Conservation (phyloP, 2,797 vertebrate genomes). For the Champsocephalus gunnari region DNA sequence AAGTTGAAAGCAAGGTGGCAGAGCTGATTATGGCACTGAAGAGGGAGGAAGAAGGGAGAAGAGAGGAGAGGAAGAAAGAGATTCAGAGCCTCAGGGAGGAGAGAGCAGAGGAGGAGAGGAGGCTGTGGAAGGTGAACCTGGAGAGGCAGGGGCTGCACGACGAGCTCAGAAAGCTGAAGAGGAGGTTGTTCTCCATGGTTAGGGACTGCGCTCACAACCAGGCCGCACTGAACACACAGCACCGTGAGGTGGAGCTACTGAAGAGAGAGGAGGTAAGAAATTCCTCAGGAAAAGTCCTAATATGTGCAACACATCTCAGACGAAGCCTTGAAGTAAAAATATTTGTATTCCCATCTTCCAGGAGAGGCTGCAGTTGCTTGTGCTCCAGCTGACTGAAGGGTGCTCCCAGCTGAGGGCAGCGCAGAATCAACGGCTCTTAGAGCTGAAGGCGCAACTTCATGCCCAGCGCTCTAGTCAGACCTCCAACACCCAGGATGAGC, state of each 20-base stretch:
- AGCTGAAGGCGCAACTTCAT: constrained; percentile 80
- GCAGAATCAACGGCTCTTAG: constrained; percentile 80
- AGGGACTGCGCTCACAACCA: constrained; percentile 91
- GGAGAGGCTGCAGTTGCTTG: constrained; percentile 83
- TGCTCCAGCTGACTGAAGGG: constrained; percentile 86
- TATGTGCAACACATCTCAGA: background rate
- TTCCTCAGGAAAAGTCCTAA: background rate
- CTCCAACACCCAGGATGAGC: constrained; percentile 82
- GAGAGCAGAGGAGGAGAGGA: constrained; percentile 84
- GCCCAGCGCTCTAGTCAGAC: constrained; percentile 64
- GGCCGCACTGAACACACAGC: constrained; percentile 85
- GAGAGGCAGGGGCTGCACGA: constrained; percentile 89
- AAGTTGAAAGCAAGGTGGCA: constrained; percentile 79
- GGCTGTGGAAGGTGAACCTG: constrained; percentile 86
- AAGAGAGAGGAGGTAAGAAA: constrained; percentile 78
- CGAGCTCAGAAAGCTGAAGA: constrained; percentile 88
- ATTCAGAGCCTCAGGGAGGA: constrained; percentile 80
- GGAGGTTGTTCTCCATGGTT: constrained; percentile 88
- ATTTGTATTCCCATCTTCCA: constrained; percentile 35
- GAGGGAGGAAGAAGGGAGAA: constrained; percentile 81
- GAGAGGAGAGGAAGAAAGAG: constrained; percentile 86
- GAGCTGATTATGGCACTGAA: constrained; percentile 82
- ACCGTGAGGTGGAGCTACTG: constrained; percentile 86
- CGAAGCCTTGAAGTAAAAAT: accelerated
- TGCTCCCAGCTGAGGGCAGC: constrained; percentile 80